Base-by-base conservation (phyloP, 1,140 invertebrate species). In the Adoxophyes honmai region DNA sequence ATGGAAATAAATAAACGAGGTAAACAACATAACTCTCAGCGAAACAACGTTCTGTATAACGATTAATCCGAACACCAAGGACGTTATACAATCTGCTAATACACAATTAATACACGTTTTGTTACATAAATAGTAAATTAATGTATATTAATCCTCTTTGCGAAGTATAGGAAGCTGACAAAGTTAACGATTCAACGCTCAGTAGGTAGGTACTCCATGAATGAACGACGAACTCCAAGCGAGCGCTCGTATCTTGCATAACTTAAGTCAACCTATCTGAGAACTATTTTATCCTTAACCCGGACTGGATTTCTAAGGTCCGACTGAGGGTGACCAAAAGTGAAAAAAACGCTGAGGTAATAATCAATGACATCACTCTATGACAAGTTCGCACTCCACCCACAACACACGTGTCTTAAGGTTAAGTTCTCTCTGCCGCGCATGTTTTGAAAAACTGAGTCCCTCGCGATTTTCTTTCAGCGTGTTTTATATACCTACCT, bases 371-470 rank as follows among this genome's bases (percentile, higher is more conserved):
- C 83, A 87, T 87, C 83, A 87, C 71, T 69, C 63, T 65, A 70
- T 73, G 59, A 70, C 70, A 69, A 75, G 73, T 78, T 77, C 72
- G 70, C 75, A 79, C 79, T 74, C 73, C 81, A 66, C 83, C 78
- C 71, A 82, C 83, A 58, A 61, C 37, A 71, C 82, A 82, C 79
- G 81, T 86, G 81, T 73, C 63, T 69, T 69, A 73, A 79, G 78
- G 75, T 78, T 80, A 76, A 52, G 9, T 48, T 18, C 34, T 35
- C 55, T 28, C 6, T 28, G 6, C 21, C 21, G 21, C 21, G 21
- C 21, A 3, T 28, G 6, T 28, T 28, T 28, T 28, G 21, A 28
- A 28, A 28, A 28, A 28, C 21, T 28, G 21, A 2, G 6, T 28
- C 2, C 2, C 6, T 28, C 6, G 2, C 6, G 21, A 2, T 28